Evolutionary conservation across 2,797 vertebrate species (phyloP).

Genomic region (Ptychadena robeensis): DNA sequence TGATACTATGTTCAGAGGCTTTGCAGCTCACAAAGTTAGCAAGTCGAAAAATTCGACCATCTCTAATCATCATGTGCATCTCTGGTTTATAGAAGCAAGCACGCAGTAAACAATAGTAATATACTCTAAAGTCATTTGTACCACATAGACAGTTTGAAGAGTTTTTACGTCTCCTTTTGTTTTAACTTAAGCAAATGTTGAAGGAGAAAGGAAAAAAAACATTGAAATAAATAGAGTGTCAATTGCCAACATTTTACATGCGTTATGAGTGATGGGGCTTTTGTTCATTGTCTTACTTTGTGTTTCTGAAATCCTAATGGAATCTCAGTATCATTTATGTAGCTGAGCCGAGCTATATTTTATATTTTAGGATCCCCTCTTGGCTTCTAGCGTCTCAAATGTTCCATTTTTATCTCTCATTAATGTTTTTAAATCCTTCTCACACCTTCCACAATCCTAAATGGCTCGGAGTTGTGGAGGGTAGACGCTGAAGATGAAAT

Average conservation of each 20-base stretch:
- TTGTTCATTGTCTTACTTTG: constrained; percentile 36
- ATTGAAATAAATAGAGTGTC: not conserved
- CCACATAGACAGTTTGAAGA: constrained; percentile 35
- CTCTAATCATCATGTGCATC: constrained; percentile 3
- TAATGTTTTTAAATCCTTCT: constrained; percentile 58
- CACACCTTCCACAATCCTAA: constrained; percentile 59
- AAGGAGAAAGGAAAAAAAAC: constrained; percentile 26
- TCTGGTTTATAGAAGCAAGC: not conserved
- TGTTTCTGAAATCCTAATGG: constrained; percentile 46
- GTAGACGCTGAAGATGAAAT: constrained; percentile 52
- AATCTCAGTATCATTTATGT: constrained; percentile 39
- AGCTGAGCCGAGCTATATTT: constrained; percentile 37
- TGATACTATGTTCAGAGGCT: no score
- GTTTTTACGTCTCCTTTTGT: constrained; percentile 45
- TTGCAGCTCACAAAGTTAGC: no score
- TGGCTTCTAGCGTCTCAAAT: constrained; percentile 54
- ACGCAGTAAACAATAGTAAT: constrained; percentile 14
- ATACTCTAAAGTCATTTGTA: constrained; percentile 38
- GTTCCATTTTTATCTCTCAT: constrained; percentile 62
- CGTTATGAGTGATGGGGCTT: constrained; percentile 3
- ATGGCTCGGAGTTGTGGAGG: constrained; percentile 51
- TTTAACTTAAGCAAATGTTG: constrained; percentile 22
- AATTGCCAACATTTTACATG: constrained; percentile 18
- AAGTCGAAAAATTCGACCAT: no score
- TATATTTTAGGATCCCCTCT: constrained; percentile 53